phyloP scores from a whole-genome alignment of 1,140 invertebrate genomes.

The Antheraea pernyi region DNA sequence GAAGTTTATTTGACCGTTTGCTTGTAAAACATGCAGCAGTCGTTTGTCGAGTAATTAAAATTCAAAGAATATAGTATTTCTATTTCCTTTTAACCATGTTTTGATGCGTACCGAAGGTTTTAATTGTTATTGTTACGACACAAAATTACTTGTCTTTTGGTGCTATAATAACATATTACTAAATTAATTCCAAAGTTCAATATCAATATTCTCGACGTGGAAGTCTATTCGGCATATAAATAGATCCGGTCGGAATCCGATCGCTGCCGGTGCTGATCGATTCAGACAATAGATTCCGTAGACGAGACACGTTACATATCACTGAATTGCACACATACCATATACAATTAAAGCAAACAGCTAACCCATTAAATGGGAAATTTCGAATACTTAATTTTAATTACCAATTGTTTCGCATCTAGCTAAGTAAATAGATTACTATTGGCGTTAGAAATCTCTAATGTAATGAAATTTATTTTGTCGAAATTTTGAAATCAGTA shows the following conservation, averaged over 20 bases:
- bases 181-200: background rate
- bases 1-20: no score
- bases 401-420: constrained; percentile 15
- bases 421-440: background rate
- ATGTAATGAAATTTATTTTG: background rate
- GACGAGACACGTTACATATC: constrained; percentile 72
- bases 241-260: constrained; percentile 48
- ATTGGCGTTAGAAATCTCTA: background rate
- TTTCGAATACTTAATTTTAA: constrained; percentile 12
- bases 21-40: no score
- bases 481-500: background rate
- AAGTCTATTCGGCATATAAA: constrained; percentile 65
- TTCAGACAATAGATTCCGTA: constrained; percentile 72
- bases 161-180: background rate
- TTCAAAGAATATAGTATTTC: no score
- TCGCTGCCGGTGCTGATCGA: constrained; percentile 30
- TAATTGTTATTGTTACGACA: background rate
- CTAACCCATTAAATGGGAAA: constrained; percentile 21
- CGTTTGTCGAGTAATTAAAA: no score
- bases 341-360: constrained; percentile 36
- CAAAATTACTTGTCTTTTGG: background rate
- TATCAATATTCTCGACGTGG: constrained; percentile 24
- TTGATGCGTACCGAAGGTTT: background rate
- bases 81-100: background rate
- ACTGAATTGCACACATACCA: constrained; percentile 65